phyloP scores from a whole-genome alignment of 1,140 invertebrate species.

The Schmidtea mediterranea region DNA sequence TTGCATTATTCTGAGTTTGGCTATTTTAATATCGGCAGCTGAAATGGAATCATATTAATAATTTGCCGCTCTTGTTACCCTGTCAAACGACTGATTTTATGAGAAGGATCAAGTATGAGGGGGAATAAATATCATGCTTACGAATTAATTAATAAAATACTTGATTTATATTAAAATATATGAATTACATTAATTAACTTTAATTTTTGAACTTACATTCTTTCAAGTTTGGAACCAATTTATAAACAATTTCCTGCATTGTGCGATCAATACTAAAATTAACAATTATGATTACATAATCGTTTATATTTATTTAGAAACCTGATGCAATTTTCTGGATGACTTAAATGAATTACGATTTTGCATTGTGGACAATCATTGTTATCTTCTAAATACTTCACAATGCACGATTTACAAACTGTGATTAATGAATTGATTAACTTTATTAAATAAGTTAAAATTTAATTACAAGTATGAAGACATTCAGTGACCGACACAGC shows the following conservation, averaged over 20 bases:
- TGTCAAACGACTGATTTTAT: too few relatives aligned
- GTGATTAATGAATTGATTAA: slow-evolving; percentile 9
- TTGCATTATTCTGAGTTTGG: slow-evolving; percentile 14
- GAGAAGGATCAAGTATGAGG: too few relatives aligned
- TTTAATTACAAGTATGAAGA: slow-evolving; percentile 27
- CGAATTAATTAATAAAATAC: too few relatives aligned
- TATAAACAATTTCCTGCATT: slow-evolving; percentile 96
- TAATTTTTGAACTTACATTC: slow-evolving; percentile 16
- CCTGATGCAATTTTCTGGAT: slow-evolving; percentile 27
- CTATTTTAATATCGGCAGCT: too few relatives aligned
- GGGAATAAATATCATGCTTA: too few relatives aligned
- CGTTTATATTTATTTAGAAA: too few relatives aligned
- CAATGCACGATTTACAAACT: slow-evolving; percentile 30
- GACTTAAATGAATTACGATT: slow-evolving; percentile 28
- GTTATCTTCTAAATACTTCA: slow-evolving; percentile 26
- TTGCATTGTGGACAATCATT: slow-evolving; percentile 27
- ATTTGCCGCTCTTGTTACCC: too few relatives aligned
- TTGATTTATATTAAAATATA: too few relatives aligned
- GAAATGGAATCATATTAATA: too few relatives aligned
- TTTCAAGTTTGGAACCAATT: slow-evolving; percentile 31
- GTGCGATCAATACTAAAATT: slow-evolving; percentile 44
- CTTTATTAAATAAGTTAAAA: not conserved
- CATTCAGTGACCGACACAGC: slow-evolving; percentile 31
- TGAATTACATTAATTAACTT: not conserved
- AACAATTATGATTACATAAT: too few relatives aligned